Base-by-base conservation (phyloP, 2,888 invertebrate species). In the Cantharis lateralis region DNA sequence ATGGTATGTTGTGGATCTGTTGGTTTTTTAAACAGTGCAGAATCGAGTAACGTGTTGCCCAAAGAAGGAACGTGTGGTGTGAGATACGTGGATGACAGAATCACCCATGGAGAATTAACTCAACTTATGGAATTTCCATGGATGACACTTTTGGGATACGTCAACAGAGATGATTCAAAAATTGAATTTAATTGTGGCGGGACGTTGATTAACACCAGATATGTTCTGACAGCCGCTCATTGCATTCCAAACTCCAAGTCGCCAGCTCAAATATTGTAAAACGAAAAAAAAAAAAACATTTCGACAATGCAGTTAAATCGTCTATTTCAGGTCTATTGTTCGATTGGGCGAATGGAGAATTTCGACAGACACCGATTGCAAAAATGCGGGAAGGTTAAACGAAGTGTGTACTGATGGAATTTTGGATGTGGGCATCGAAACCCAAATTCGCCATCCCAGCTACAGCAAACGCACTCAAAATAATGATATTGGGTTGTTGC, bases 341-440 rank as follows among this genome's bases (percentile, higher is more conserved):
- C 89, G 93, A 66, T 87, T 94, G 11, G 81, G 88, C 0, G 83
- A 82, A 0, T 78, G 74, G 86, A 89, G 28, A 90, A 91, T 1
- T 73, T 83, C 2, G 90, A 89, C 81, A 91, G 89, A 24, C 88
- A 89, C 89, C 82, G 82, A 78, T 68, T 79, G 79, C 48, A 18
- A 68, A 64, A 74, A 68, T 64, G 16, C 0, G 32, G 61, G 16
- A 16, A 18, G 16, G 9, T 0, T 24, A n/a, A 32, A 15, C 11
- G 62, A 72, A 1, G 86, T 88, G 73, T 89, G 89, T 80, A 86
- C 86, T 0, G 85, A 87, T 0, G 86, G 86, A 0, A 84, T 85
- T 0, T 68, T 86, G 3, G 83, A 86, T 62, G 82, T 89, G 2
- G 84, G 84, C 1, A 88, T 90, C 3, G 88, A 89, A 77, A 81